Evolutionary conservation across 1,140 invertebrate species (phyloP).

Genomic region (Vanessa tameamea): DNA sequence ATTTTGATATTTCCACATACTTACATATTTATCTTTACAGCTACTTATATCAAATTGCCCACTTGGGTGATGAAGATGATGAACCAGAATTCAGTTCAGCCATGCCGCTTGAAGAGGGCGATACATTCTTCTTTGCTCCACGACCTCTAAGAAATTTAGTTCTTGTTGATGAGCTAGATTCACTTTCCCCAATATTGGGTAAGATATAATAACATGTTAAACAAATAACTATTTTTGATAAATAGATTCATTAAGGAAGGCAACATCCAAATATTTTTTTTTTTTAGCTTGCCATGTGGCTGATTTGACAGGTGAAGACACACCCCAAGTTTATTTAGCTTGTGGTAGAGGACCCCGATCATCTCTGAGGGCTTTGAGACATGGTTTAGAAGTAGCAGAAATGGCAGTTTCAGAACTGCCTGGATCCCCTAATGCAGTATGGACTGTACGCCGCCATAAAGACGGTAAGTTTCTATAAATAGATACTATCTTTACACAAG

Average conservation of each 20-base stretch:
- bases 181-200: constrained; percentile 97
- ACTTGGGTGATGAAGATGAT: constrained; percentile 99
- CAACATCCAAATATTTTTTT: background rate
- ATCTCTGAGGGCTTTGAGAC: constrained; percentile 94
- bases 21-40: constrained; percentile 78
- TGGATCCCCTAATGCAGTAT: constrained; percentile 99
- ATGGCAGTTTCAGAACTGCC: constrained; percentile 99
- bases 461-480: constrained; percentile 88
- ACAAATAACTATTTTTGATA: background rate
- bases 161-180: constrained; percentile 98
- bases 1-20: background rate
- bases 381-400: constrained; percentile 98
- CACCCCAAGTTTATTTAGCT: constrained; percentile 97
- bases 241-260: background rate
- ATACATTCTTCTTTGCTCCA: constrained; percentile 99
- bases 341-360: constrained; percentile 98
- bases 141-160: constrained; percentile 97
- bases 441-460: constrained; percentile 98
- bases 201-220: constrained; percentile 35
- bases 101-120: constrained; percentile 98
- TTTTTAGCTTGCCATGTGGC: constrained; percentile 83
- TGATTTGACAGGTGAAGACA: constrained; percentile 97
- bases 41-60: constrained; percentile 99
- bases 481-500: background rate
- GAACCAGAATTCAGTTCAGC: constrained; percentile 99